Conservation (phyloP, 2,113 vertebrate genomes). For the Martes martes region DNA sequence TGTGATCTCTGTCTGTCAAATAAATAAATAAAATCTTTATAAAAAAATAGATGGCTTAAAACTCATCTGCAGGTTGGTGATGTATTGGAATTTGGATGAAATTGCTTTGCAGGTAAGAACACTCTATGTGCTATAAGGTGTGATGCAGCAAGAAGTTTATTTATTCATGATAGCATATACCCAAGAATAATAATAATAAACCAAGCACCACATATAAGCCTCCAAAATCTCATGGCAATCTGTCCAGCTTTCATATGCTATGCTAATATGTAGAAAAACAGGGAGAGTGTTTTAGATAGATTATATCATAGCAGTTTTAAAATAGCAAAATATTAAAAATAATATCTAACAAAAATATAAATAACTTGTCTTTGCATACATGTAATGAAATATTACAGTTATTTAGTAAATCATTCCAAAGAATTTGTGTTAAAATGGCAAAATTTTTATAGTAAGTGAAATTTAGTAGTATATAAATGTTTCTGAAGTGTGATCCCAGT, state of each 20-base stretch:
- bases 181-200: conserved; percentile 31
- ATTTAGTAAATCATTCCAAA: conserved; percentile 31
- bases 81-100: conserved; percentile 27
- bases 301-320: neutral
- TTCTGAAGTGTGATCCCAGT: neutral
- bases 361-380: neutral
- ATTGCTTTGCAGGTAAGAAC: conserved; percentile 30
- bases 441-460: conserved; percentile 9
- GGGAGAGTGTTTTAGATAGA: neutral
- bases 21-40: too few relatives aligned
- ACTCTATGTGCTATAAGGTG: neutral
- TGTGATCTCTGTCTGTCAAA: too few relatives aligned
- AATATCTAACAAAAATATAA: conserved; percentile 16
- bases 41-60: conserved; percentile 2
- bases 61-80: neutral
- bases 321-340: conserved; percentile 20
- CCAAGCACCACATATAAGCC: neutral
- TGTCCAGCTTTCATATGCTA: neutral
- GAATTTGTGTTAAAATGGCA: neutral
- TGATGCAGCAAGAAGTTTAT: neutral
- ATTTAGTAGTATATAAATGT: conserved; percentile 11
- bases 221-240: neutral
- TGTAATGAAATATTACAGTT: neutral
- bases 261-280: neutral
- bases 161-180: conserved; percentile 5